Base-by-base conservation (phyloP, 2,888 invertebrate species). In the Melolontha melolontha region DNA sequence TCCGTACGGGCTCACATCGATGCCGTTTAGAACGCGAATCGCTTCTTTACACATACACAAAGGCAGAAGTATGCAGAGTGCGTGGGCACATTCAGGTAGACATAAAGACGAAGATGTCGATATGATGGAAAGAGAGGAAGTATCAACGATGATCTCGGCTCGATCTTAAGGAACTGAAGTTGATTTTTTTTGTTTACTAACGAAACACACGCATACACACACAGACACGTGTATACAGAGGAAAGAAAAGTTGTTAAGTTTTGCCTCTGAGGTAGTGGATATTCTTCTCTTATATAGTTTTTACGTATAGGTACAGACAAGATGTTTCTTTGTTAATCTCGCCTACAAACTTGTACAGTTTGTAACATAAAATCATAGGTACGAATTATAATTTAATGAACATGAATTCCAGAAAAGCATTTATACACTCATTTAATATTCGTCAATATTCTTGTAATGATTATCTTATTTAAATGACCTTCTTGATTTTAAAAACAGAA, bases 1-100 rank as follows among this genome's bases (percentile, higher is more conserved):
- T 39, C 54, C 34, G 16, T 54, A 54, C 39, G 17, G n/a, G n/a
- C 50, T 16, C 50, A 47, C 47, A 17, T 8, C 14, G 14, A 47
- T 14, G 14, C 16, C 47, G 47, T 14, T 14, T 12, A 47, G 16
- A 47, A 39, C 54, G 54, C 54, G 54, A 54, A 54, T 54, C 54
- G 17, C 40, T 34, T 34, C 34, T 34, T 34, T 34, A 54, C 17
- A 54, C 40, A 16, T 40, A 39, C 51, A 52, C 51, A 52, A 54
- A 11, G 34, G 10, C 34, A 57, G 50, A 63, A 63, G 63, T 63
- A 63, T 63, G 63, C 64, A 64, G 64, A 52, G 41, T 52, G 64
- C 64, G 51, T 52, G 52, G 51, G 64, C 41, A 52, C 42, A 47
- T 44, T 42, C 44, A 27, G 44, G 29, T 44, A 42, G 59, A 59